Conservation (phyloP, 1,140 invertebrate genomes). For the Odontomachus brunneus region DNA sequence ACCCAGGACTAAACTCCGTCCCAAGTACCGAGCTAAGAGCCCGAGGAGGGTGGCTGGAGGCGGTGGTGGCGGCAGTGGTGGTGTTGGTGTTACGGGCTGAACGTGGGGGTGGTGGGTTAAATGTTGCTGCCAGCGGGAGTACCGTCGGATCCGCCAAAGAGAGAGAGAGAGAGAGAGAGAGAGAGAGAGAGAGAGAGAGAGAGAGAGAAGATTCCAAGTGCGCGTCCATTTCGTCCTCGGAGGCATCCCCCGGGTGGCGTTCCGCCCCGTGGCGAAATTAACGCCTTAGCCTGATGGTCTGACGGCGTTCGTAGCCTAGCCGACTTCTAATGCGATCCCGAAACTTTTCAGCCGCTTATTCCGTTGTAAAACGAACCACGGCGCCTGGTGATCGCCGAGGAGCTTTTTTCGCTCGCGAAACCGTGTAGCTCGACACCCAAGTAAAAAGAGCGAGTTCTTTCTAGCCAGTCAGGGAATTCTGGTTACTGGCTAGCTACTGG, state of each 20-base stretch:
- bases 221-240: conserved; percentile 58
- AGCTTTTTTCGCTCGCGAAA: neutral
- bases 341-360: conserved; percentile 35
- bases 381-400: neutral
- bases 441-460: too few species aligned
- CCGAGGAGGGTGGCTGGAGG: conserved; percentile 5
- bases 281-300: conserved; percentile 55
- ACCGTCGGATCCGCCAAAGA: conserved; percentile 11
- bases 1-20: conserved; percentile 63
- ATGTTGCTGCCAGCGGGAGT: conserved; percentile 63
- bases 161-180: conserved; percentile 54
- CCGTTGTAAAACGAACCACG: conserved; percentile 1
- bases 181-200: conserved; percentile 36
- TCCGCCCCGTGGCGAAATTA: conserved; percentile 64
- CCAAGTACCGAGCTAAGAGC: conserved; percentile 63
- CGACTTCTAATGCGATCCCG: conserved; percentile 55
- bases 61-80: neutral
- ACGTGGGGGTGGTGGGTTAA: conserved; percentile 52
- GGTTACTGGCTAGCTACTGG: too few species aligned
- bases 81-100: neutral
- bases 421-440: neutral
- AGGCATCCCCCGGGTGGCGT: conserved; percentile 56
- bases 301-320: neutral
- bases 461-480: too few species aligned
- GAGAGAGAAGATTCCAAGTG: conserved; percentile 49